These are phyloP conservation scores for Panthera uncia DNA, from an alignment of 2,113 vertebrate genomes.

Conservation along the genomic window DNA sequence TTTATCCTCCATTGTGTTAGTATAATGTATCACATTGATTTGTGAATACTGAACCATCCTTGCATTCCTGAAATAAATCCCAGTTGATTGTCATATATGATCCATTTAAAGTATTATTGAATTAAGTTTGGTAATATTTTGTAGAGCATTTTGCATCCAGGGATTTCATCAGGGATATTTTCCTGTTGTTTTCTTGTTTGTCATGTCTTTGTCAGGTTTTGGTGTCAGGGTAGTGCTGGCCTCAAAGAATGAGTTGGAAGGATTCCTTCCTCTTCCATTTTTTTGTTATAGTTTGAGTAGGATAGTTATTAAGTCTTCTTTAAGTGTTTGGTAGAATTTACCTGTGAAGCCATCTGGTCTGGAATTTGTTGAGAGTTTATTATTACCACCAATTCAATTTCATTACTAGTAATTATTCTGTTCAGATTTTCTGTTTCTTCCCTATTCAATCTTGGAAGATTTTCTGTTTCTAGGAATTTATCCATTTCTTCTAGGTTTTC, in stretches of 20 bases:
- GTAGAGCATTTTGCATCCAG: neutral
- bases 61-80: neutral
- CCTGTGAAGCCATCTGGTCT: neutral
- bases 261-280: neutral
- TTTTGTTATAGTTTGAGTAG: neutral
- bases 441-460: neutral
- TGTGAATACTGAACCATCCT: neutral
- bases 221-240: neutral
- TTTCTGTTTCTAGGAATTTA: neutral
- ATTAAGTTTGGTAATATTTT: neutral
- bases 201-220: neutral
- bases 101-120: neutral
- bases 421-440: neutral
- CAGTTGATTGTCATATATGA: neutral
- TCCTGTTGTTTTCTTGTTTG: neutral
- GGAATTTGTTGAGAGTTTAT: neutral
- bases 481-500: neutral
- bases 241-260: neutral
- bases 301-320: neutral
- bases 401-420: neutral
- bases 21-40: neutral
- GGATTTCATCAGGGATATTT: neutral
- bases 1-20: neutral
- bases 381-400: neutral
- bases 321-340: neutral